Base-by-base conservation (phyloP, 2,797 vertebrate genomes). In the Thaleichthys pacificus region DNA sequence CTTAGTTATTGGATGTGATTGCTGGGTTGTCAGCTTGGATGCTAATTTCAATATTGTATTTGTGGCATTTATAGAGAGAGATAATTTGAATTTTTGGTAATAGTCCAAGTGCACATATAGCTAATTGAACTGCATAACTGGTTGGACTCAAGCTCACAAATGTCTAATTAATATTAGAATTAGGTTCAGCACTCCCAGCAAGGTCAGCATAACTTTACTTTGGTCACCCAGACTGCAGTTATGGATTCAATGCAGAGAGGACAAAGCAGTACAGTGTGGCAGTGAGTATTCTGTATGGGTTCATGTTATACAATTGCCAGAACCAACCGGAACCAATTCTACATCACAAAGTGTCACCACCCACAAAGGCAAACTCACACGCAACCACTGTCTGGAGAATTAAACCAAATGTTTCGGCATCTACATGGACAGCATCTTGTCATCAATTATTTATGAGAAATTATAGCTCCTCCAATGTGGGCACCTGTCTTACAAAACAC, bases 361-460 rank as follows among this genome's bases (percentile, higher is more conserved):
- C 77, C 4, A n/a, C 81, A 61, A 75, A 88, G 83, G 80, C 82
- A 85, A 87, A 64, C 77, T 80, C 84, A 86, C 82, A 82, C 77
- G 70, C 80, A 79, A 78, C 80, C 81, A 6, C 21, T 54, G 61
- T 61, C 58, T 51, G 30, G 19, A 54, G n/a, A 64, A 56, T 61
- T 15, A 19, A 51, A 80, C 72, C 70, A 61, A 75, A 24, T 69
- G 75, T 58, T 76, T 78, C 83, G 77, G 80, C 80, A 77, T 81
- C 79, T 73, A 73, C 76, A 73, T 72, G 86, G 86, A 91, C 86
- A 74, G 76, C 72, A 70, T 76, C 73, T 86, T 61, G 19, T 61
- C 82, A 87, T 90, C 78, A 82, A 89, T 89, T 86, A 89, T 88
- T 86, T 61, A 89, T 86, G 70, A 83, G 82, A 80, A 82, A 83